These are phyloP conservation scores for Alcis repandata DNA, from an alignment of 2,888 invertebrate genomes.

Conservation along the genomic window DNA sequence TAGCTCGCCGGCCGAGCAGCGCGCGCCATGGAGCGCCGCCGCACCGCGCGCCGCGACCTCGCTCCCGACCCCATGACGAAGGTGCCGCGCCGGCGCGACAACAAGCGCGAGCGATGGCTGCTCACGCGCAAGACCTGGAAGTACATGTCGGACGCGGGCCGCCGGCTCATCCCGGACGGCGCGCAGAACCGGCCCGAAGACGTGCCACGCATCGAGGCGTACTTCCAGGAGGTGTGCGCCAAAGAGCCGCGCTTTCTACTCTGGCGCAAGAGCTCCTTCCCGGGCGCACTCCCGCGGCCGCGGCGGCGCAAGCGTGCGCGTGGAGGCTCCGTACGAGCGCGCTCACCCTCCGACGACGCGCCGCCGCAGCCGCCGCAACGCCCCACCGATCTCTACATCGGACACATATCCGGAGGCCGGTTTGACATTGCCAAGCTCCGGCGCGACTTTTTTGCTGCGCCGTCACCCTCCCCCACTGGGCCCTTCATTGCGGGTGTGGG, in stretches of 20 bases:
- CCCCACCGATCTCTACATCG: constrained; percentile 79
- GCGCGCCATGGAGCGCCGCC: constrained; percentile 78
- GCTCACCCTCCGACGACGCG: constrained; percentile 89
- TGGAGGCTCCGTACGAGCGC: constrained; percentile 89
- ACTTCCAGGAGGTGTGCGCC: constrained; percentile 94
- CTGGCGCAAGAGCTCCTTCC: constrained; percentile 94
- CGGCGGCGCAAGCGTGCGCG: constrained; percentile 86
- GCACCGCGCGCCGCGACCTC: constrained; percentile 72
- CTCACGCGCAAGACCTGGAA: constrained; percentile 96
- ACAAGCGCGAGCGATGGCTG: constrained; percentile 93
- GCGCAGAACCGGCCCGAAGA: constrained; percentile 91
- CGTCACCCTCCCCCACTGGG: constrained; percentile 66
- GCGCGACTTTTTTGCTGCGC: constrained; percentile 88
- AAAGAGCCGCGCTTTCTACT: constrained; percentile 92
- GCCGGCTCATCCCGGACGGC: constrained; percentile 94
- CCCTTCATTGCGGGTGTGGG: constrained; percentile 38
- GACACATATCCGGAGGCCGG: constrained; percentile 87
- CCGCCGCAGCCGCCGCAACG: constrained; percentile 75
- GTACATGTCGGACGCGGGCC: constrained; percentile 96
- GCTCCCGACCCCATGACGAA: constrained; percentile 86
- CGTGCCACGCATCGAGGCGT: constrained; percentile 92
- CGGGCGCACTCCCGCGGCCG: constrained; percentile 89
- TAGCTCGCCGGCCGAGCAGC: constrained; percentile 40
- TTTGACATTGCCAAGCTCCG: constrained; percentile 90
- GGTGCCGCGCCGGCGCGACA: constrained; percentile 85